Base-by-base conservation (phyloP, 2,888 invertebrate genomes). In the Tridacna crocea region DNA sequence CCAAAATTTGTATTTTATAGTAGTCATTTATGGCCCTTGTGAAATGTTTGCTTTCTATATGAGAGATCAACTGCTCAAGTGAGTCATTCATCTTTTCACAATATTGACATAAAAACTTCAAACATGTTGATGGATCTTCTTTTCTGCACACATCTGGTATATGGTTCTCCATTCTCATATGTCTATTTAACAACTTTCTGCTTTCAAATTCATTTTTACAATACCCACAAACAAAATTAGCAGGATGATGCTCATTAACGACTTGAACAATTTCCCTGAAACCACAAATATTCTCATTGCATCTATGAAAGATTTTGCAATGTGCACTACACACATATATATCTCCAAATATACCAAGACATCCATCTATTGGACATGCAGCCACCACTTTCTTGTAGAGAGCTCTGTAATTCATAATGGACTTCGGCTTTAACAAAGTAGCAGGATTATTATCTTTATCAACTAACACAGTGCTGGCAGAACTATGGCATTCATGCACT, bases 241-340 rank as follows among this genome's bases (percentile, higher is more conserved):
- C 51, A 24, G 22, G 13, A 15, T 51, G 15, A 11, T 47, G 3
- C 11, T 51, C n/a, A 8, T 70, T 51, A 0, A 24, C 2, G 2
- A 22, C 19, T n/a, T 51, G 10, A 1, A 17, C 13, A 11, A 70
- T 24, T 12, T 70, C 24, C 22, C 51, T 0, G 6, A 70, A 11
- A 19, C 70, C 70, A 51, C 22, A 70, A 17, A 70, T 51, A 51
- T 70, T 70, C 51, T 51, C 51, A n/a, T 17, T 51, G 15, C 10
- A 17, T 24, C 22, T 24, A 24, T 70, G 70, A 19, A 24, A 51
- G 22, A 70, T 24, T 6, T 15, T 22, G 26, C 46, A n/a, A 51
- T 70, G 70, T 11, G 51, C 51, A 70, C 15, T 70, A 24, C 70
- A 70, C 26, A 51, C 51, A 26, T n/a, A 70, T 47, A 70, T 51